Evolutionary conservation across 2,888 invertebrate genomes (phyloP), one percentile per base, ranked within the genome.

Genomic region (Prenolepis imparis): DNA sequence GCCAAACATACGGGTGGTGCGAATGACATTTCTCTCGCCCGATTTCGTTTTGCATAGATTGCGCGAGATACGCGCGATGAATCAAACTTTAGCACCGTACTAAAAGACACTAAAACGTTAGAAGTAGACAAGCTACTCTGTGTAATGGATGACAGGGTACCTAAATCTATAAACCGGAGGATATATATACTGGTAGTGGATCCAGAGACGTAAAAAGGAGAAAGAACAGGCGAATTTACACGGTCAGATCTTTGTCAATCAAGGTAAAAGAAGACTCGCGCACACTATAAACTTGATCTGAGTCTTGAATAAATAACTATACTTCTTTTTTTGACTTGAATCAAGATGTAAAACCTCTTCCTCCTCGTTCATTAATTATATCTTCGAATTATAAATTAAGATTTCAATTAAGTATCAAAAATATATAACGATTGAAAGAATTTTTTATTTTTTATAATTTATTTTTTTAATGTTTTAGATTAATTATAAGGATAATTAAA

Each of bases 91-190:
- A 77, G 77, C 55, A 77, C 55, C 55, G 28, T 24, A 39, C 39
- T 77, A 77, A 77, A 77, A 66, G 66, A 15, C n/a, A 77, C 66
- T 77, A 66, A 77, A 66, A 39, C 55, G 66, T 66, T 77, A 55
- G 24, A 39, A 24, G n/a, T 39, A 52, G 77, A 41, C 66, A 74
- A 21, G 21, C 44, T 73, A 55, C 36, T 36, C 12, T 66, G 39
- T 32, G 66, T 77, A 66, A 77, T 77, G 77, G 77, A 77, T 77
- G 66, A 66, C 52, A 52, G 52, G 1, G 28, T 52, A n/a, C 39
- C n/a, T 55, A 66, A 75, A 52, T 24, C 75, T 15, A 36, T 39
- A n/a, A 67, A 67, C 24, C 44, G 44, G n/a, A 28, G 36, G 39
- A 11, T 64, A n/a, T 28, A 28, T 28, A 44, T 24, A 59, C 36